Evolutionary conservation across 2,113 vertebrate genomes (phyloP), one percentile per base, ranked within the genome.

Genomic region (Xiphophorus hellerii): DNA sequence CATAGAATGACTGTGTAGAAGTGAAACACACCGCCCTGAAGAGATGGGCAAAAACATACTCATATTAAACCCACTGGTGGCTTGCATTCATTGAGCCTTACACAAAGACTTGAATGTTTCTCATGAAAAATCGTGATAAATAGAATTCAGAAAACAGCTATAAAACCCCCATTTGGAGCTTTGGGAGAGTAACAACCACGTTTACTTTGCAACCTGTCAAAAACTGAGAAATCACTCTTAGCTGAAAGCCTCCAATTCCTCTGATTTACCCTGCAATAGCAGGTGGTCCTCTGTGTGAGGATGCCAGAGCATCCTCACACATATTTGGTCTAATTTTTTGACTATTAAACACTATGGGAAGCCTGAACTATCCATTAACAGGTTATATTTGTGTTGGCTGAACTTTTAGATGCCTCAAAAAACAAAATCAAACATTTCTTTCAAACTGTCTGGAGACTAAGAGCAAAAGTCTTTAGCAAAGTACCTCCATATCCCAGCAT

Each of bases 131-230:
- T 27, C 30, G 74, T 3, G 65, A 48, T 42, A 77, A 69, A 30
- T 72, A 81, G 67, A 82, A 77, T 62, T 66, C 30, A 22, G 71
- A 82, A 58, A 42, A 82, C 72, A 51, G 79, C 72, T 75, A 67
- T 69, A 48, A 86, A 88, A 90, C 81, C 86, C 66, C 82, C 65
- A 61, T 70, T 27, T 71, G 84, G 73, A 44, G 62, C 77, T 84
- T 68, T 71, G 86, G 44, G 54, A 73, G 75, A 81, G 83, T 33
- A 74, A 81, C 69, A 89, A 88, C 83, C 83, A 87, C 37, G 29
- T 69, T 44, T 69, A 62, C 82, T 82, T 81, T 82, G 66, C 83
- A 82, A 82, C 37, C 68, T 85, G 86, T 77, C 72, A 76, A 25
- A 39, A 62, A 73, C 71, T 54, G 66, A 77, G 73, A 30, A 84